These are phyloP conservation scores for Cepphus grylle DNA, from an alignment of 2,113 vertebrate species.

Conservation along the genomic window DNA sequence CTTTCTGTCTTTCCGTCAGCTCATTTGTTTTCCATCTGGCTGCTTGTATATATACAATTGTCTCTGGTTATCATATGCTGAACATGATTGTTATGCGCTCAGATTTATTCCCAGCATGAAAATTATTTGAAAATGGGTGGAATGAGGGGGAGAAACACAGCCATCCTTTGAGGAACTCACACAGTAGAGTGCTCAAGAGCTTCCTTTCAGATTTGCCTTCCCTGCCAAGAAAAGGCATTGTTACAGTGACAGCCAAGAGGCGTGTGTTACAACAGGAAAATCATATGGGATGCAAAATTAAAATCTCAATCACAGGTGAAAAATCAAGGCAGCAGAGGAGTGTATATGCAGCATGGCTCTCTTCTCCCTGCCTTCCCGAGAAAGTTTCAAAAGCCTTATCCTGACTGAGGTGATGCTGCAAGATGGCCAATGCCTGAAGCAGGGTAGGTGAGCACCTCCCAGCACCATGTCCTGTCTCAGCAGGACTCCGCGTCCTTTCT, in stretches of 20 bases:
- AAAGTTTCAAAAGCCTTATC: neutral
- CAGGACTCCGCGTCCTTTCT: no score
- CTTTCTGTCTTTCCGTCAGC: neutral
- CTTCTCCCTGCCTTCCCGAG: neutral
- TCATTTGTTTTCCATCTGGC: slow-evolving; percentile 27
- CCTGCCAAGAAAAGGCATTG: slow-evolving; percentile 48
- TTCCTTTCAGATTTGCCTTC: slow-evolving; percentile 30
- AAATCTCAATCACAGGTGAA: slow-evolving; percentile 48
- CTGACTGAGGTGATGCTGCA: neutral
- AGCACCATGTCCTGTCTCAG: neutral
- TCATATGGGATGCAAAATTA: slow-evolving; percentile 42
- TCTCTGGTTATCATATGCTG: slow-evolving; percentile 40
- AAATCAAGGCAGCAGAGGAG: neutral
- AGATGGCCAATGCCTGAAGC: neutral
- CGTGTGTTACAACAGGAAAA: slow-evolving; percentile 37
- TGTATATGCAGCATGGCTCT: neutral
- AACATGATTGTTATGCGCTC: neutral
- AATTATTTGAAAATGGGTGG: neutral
- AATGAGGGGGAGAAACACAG: slow-evolving; percentile 28
- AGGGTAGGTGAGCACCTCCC: neutral
- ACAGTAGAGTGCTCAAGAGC: slow-evolving; percentile 27
- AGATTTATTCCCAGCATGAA: slow-evolving; percentile 50
- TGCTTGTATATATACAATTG: neutral
- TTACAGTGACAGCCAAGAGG: slow-evolving; percentile 38
- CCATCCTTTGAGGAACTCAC: neutral